Evolutionary conservation across 2,888 invertebrate genomes (phyloP), one percentile per base, ranked within the genome.

Genomic region (Pelosia muscerda): DNA sequence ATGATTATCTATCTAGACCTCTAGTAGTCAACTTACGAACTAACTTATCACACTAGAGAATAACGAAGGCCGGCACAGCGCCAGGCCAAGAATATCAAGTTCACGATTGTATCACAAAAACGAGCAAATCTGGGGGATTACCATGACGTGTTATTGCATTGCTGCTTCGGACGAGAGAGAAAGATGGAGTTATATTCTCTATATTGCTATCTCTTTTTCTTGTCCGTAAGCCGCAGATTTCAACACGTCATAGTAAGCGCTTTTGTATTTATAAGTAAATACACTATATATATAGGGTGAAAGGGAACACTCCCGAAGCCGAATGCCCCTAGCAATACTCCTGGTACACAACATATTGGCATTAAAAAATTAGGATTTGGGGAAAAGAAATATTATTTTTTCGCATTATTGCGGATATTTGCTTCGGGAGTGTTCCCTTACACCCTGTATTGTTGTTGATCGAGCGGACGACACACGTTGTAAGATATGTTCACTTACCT

Each of bases 31-130:
- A 42, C 42, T 42, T 38, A 38, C 5, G 15, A 34, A 4, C 31
- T 8, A 31, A 22, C n/a, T 63, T 38, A 9, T 34, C 34, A 26
- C 26, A 9, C 15, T 55, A 26, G 42, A 49, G n/a, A 49, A n/a
- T n/a, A 34, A 60, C 34, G n/a, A 2, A 38, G 55, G 54, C 26
- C 55, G 23, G n/a, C 5, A n/a, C 42, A 58, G 6, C 22, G 26
- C n/a, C 15, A 26, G 25, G 53, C 59, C 54, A 53, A 54, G 15
- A 54, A 56, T 66, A 66, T 61, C 34, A 61, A 25, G 25, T 26
- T 49, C 38, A 49, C n/a, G 42, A 61, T 49, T 25, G 5, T 23
- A 34, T 23, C n/a, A 65, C 53, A 53, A 59, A 28, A 31, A 62
- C n/a, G 62, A 56, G 57, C 15, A 42, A 38, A 56, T 49, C 42